These are phyloP conservation scores for Axea sp. DNA, from an alignment of 2,888 invertebrate species.

Conservation along the genomic window DNA sequence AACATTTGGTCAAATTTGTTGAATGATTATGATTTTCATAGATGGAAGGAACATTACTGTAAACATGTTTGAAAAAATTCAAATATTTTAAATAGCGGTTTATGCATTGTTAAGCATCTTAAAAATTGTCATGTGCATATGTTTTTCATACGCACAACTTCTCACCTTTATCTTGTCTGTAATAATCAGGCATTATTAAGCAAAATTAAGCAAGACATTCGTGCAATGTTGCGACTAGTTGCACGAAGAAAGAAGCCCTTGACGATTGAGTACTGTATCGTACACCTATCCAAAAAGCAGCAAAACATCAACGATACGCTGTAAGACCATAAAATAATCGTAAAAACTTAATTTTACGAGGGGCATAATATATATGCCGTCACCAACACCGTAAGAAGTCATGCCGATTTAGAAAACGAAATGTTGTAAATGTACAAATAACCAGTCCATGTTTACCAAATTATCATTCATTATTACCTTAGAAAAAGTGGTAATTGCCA, in stretches of 20 bases:
- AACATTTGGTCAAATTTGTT: too few species aligned
- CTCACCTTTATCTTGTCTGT: too few species aligned
- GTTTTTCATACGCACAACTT: too few species aligned
- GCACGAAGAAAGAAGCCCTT: slow-evolving; percentile 67
- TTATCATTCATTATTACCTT: slow-evolving; percentile 42
- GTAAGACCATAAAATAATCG: slow-evolving; percentile 79
- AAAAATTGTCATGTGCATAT: too few species aligned
- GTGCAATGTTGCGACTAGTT: slow-evolving; percentile 37
- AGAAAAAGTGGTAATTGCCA: slow-evolving; percentile 21
- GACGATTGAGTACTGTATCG: slow-evolving; percentile 68
- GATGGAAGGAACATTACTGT: too few species aligned
- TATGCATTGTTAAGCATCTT: too few species aligned
- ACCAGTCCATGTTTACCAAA: slow-evolving; percentile 49
- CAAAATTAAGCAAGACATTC: slow-evolving; percentile 45
- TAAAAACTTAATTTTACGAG: slow-evolving; percentile 80
- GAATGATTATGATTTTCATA: too few species aligned
- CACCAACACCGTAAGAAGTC: slow-evolving; percentile 68
- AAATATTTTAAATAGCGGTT: too few species aligned
- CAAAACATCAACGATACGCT: slow-evolving; percentile 75
- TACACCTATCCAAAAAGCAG: slow-evolving; percentile 67
- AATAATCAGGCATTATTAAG: slow-evolving; percentile 37
- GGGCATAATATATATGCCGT: slow-evolving; percentile 79
- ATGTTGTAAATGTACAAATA: slow-evolving; percentile 65
- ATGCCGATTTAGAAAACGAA: slow-evolving; percentile 66
- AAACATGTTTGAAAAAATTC: too few species aligned